phyloP scores from a whole-genome alignment of 2,888 invertebrate genomes.

The Opisthograptis luteolata region DNA sequence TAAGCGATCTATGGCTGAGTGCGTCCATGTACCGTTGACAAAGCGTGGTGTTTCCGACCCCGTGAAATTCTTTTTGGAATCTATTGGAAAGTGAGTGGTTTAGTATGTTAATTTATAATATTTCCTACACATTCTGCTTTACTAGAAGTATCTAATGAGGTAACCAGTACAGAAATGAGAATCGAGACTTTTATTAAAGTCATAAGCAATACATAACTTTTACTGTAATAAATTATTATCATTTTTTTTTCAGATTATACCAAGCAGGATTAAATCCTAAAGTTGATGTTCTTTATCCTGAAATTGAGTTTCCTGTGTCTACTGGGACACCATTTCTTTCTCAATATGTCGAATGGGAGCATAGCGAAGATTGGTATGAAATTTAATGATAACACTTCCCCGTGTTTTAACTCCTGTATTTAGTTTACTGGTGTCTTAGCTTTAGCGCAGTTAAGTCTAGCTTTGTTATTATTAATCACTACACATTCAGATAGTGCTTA shows the following conservation, averaged over 20 bases:
- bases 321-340: conserved; percentile 91
- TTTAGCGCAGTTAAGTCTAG: no score
- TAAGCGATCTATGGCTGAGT: conserved; percentile 86
- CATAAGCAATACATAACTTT: no score
- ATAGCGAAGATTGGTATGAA: conserved; percentile 85
- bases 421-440: no score
- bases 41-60: conserved; percentile 81
- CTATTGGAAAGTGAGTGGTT: conserved; percentile 83
- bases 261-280: conserved; percentile 88
- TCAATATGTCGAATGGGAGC: conserved; percentile 91
- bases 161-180: no score
- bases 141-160: no score
- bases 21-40: conserved; percentile 88
- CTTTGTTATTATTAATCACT: no score
- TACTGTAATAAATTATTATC: no score
- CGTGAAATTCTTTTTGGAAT: conserved; percentile 78
- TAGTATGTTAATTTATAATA: not conserved
- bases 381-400: conserved; percentile 1
- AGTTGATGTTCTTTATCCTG: conserved; percentile 88
- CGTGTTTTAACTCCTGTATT: no score
- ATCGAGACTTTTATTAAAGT: not conserved
- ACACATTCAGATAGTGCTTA: no score
- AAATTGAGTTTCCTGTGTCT: conserved; percentile 90
- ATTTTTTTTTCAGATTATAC: conserved; percentile 83
- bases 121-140: no score